phyloP scores from a whole-genome alignment of 2,888 invertebrate species.

The Uropetala carovei region DNA sequence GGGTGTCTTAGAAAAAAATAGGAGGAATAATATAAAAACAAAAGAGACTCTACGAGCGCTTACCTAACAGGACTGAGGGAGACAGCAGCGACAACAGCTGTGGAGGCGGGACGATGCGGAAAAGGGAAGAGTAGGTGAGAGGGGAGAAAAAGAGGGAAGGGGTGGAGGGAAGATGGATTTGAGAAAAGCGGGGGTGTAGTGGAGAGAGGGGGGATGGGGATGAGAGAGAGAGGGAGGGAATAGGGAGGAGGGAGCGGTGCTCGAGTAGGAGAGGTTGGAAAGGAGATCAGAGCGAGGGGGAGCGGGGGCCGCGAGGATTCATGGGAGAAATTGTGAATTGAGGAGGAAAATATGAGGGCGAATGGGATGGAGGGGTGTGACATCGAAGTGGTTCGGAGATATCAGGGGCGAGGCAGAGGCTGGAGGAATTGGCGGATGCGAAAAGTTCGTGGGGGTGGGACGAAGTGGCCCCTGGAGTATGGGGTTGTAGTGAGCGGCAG shows the following conservation, averaged over 20 bases:
- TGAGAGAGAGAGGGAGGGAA: neutral
- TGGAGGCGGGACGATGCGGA: neutral
- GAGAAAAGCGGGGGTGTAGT: neutral
- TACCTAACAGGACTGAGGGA: constrained; percentile 39
- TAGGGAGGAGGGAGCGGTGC: neutral
- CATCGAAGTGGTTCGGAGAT: neutral
- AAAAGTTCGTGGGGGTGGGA: neutral
- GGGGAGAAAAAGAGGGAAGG: neutral
- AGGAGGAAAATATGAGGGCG: neutral
- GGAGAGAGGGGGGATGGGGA: neutral
- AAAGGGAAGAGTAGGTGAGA: neutral
- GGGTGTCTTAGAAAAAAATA: neutral
- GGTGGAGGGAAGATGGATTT: too few relatives aligned
- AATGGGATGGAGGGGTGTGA: neutral
- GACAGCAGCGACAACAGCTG: constrained; percentile 26
- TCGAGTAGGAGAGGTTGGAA: neutral
- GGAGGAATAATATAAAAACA: constrained; percentile 11
- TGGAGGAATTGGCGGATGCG: neutral
- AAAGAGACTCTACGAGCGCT: constrained; percentile 39
- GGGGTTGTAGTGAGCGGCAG: neutral
- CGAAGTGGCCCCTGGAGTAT: neutral
- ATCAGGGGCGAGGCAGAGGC: too few relatives aligned
- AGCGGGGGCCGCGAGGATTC: neutral
- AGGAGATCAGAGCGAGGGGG: neutral
- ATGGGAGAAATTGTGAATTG: neutral